phyloP scores from a whole-genome alignment of 2,888 invertebrate species.

The Steromphala cineraria region DNA sequence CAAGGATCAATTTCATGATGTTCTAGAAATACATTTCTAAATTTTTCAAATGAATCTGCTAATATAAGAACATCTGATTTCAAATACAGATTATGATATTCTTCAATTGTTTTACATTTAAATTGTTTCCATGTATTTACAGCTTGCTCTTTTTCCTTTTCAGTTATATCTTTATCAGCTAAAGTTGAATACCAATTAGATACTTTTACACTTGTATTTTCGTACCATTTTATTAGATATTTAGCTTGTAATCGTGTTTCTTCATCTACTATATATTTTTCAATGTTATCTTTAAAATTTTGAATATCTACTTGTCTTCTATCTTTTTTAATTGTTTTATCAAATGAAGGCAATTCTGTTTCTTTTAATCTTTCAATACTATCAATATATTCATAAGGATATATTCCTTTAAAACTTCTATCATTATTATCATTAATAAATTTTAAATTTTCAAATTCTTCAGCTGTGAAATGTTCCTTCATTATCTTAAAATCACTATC shows the following conservation, averaged over 20 bases:
- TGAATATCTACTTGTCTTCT: not conserved
- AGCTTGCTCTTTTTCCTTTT: constrained; percentile 14
- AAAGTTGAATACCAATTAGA: too few species aligned
- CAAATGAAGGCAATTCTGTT: constrained; percentile 22
- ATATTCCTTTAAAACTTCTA: not conserved
- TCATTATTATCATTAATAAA: not conserved
- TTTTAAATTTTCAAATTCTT: constrained; percentile 21
- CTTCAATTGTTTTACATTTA: constrained; percentile 28
- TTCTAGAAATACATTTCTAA: too few species aligned
- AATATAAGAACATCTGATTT: too few species aligned
- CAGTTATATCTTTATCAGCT: constrained; percentile 20
- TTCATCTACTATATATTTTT: constrained; percentile 23
- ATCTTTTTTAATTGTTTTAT: not conserved
- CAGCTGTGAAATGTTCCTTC: constrained; percentile 29
- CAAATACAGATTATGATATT: constrained; percentile 35
- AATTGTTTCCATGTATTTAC: constrained; percentile 6
- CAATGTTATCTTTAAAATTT: not conserved
- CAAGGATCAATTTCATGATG: too few species aligned
- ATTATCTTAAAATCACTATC: constrained; percentile 30
- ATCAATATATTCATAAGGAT: constrained; percentile 27
- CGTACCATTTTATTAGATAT: not conserved
- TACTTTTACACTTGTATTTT: not conserved
- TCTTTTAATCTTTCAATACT: constrained; percentile 28
- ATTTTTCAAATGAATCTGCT: constrained; percentile 36
- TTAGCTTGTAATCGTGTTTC: too few species aligned